Base-by-base conservation (phyloP, 2,113 vertebrate genomes). In the Charina bottae region DNA sequence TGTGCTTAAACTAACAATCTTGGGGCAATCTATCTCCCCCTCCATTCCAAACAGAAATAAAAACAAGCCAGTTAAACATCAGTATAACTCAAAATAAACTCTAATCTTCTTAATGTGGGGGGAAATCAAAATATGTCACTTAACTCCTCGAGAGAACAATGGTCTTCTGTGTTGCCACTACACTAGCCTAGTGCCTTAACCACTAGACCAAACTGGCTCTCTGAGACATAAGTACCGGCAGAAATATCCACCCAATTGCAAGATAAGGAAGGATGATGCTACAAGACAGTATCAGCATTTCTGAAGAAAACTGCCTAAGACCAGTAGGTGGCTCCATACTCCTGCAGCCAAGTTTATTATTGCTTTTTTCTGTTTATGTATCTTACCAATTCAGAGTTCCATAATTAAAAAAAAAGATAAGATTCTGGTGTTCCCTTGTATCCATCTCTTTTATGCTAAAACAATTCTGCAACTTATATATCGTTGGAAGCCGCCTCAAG, bases 241-340 rank as follows among this genome's bases (percentile, higher is more conserved):
- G 42, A 42, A 42, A 42, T 42, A 42, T 42, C 42, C 42, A 42
- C 2, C 42, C 42, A 42, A 42, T 42, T 42, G 42, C 42, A 42
- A 42, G 42, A 42, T 42, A 42, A 42, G 42, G 42, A 42, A 42
- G 42, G 42, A 2, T 78, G 92, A 87, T 1, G 19, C 17, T 26
- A 55, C 21, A 37, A 84, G 95, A 3, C 89, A 54, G 37, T 37
- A 92, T 8, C 37, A 2, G 28, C 56, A 55, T 54, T 93, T 1
- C 0, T 26, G 37, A 83, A 88, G 46, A 26, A 15, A n/a, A 55
- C 28, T 68, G 78, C 33, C 84, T 72, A 91, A 68, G 58, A 90
- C 95, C 93, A 96, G 95, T 90, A 95, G 94, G 93, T 95, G 96
- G 93, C 96, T 90, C 93, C 84, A 93, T 93, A 95, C 85, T n/a